phyloP scores from a whole-genome alignment of 2,113 vertebrate genomes.

The Pavo muticus region DNA sequence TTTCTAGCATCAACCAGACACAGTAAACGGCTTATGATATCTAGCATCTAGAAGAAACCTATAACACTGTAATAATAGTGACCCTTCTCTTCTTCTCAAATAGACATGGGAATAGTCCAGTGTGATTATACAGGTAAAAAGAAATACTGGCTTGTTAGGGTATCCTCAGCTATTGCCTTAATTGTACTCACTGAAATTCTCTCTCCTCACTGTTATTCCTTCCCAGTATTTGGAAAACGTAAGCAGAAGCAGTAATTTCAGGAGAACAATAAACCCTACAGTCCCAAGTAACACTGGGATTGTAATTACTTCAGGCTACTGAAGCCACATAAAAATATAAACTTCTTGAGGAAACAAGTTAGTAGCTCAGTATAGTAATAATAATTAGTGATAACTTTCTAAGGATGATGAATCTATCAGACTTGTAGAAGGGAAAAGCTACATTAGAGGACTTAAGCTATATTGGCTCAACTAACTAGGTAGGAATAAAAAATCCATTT shows the following conservation, averaged over 20 bases:
- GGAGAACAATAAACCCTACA: background rate
- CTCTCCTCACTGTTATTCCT: background rate
- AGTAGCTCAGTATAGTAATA: background rate
- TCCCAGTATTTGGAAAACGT: background rate
- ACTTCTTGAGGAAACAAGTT: constrained; percentile 16
- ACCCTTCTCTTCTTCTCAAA: background rate
- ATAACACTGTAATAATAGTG: background rate
- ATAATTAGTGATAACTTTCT: background rate
- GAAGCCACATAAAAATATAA: background rate
- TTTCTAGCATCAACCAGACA: background rate
- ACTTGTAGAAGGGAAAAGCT: background rate
- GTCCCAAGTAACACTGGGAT: background rate
- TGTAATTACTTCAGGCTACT: background rate
- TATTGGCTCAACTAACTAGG: background rate
- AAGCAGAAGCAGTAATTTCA: background rate
- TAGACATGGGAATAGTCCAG: fast-evolving
- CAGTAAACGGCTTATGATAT: background rate
- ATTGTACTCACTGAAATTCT: background rate
- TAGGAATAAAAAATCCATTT: background rate
- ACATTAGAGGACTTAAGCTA: background rate
- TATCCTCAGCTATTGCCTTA: background rate
- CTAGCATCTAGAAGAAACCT: background rate
- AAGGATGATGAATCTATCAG: constrained; percentile 11
- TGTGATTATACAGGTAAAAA: background rate
- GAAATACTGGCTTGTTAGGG: background rate